Conservation (phyloP, 2,113 vertebrate species). For the Cyprinodon tularosa region DNA sequence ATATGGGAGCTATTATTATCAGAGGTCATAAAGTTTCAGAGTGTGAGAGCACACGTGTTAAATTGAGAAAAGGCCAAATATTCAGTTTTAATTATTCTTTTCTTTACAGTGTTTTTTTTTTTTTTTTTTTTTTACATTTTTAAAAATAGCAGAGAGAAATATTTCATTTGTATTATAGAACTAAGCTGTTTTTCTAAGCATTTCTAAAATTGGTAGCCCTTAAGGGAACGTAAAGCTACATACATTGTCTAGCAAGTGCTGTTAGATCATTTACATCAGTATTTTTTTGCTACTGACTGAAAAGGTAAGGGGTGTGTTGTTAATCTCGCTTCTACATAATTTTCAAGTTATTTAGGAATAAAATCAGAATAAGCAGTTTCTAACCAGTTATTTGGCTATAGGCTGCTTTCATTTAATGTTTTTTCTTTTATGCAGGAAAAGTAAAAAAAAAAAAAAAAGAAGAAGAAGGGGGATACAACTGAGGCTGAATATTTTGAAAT, state of each 20-base stretch:
- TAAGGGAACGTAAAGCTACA: background rate
- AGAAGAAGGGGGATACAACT: background rate
- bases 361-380: background rate
- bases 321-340: background rate
- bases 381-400: background rate
- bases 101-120: too few relatives aligned
- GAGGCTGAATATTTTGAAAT: background rate
- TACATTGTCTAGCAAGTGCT: background rate
- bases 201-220: background rate
- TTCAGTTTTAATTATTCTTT: background rate
- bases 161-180: background rate
- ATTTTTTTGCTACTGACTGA: background rate
- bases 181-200: background rate
- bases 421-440: background rate
- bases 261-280: background rate
- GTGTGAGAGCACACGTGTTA: slow-evolving; percentile 35
- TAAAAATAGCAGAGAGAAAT: background rate
- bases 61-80: background rate
- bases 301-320: background rate
- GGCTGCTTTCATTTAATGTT: background rate
- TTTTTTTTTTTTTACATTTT: background rate
- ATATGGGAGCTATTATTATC: slow-evolving; percentile 42
- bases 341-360: background rate
- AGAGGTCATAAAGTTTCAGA: slow-evolving; percentile 48
- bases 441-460: background rate